Conservation (phyloP, 1,140 invertebrate species). For the Eumaeus atala region DNA sequence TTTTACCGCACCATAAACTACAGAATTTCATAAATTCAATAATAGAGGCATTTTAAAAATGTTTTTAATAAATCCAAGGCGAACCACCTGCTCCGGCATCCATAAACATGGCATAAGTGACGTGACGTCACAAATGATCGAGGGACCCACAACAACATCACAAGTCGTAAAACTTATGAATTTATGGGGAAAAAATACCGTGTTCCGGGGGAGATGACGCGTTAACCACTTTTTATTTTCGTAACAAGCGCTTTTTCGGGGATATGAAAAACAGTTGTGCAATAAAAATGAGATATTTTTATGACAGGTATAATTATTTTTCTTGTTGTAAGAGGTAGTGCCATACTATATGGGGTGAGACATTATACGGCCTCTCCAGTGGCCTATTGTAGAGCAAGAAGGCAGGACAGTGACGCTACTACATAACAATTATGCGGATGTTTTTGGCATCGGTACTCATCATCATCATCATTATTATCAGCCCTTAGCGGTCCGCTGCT, state of each 20-base stretch:
- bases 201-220: constrained; percentile 24
- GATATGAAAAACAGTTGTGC: background rate
- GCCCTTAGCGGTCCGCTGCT: too few relatives aligned
- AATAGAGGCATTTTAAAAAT: constrained; percentile 1
- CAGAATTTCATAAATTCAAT: constrained; percentile 21
- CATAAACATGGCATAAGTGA: constrained; percentile 31
- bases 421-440: too few relatives aligned
- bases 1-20: constrained; percentile 4
- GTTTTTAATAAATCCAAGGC: constrained; percentile 24
- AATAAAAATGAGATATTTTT: constrained; percentile 5
- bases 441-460: too few relatives aligned
- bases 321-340: background rate
- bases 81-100: constrained; percentile 25
- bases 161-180: constrained; percentile 42
- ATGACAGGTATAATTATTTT: constrained; percentile 4
- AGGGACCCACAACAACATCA: constrained; percentile 20
- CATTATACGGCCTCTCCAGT: too few relatives aligned
- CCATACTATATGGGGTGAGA: too few relatives aligned
- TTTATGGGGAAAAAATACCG: constrained; percentile 44
- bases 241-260: constrained; percentile 3
- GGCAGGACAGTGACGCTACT: too few relatives aligned
- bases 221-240: constrained; percentile 19
- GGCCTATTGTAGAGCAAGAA: too few relatives aligned
- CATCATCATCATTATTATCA: too few relatives aligned
- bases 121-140: constrained; percentile 27